These are phyloP conservation scores for Lepus americanus DNA, from an alignment of 2,113 vertebrate genomes.

Conservation along the genomic window DNA sequence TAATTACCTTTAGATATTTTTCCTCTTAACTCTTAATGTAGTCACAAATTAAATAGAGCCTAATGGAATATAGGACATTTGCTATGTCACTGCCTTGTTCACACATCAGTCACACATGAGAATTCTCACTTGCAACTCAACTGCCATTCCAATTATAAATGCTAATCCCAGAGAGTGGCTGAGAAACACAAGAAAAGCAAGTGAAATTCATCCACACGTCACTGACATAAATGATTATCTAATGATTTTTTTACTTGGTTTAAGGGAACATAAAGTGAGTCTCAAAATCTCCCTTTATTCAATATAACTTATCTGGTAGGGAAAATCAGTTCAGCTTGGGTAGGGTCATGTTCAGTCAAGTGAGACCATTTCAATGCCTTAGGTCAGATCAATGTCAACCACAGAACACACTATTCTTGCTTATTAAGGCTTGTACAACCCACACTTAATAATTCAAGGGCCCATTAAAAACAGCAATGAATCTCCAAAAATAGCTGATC, in stretches of 20 bases:
- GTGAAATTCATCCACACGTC: neutral
- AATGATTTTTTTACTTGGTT: constrained; percentile 41
- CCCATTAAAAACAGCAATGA: neutral
- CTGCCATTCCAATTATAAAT: neutral
- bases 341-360: neutral
- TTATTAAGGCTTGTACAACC: neutral
- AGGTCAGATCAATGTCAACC: neutral
- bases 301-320: neutral
- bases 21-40: neutral
- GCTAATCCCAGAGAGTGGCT: neutral
- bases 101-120: neutral
- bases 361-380: neutral
- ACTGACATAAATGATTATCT: neutral
- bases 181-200: neutral
- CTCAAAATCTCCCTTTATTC: neutral
- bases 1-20: neutral
- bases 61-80: neutral
- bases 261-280: neutral
- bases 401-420: neutral
- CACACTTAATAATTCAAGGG: constrained; percentile 19
- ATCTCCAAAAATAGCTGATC: neutral
- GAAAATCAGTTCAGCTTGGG: neutral
- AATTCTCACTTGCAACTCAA: neutral
- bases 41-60: neutral
- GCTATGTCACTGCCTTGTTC: rapidly evolving